Evolutionary conservation across 2,113 vertebrate genomes (phyloP), one percentile per base, ranked within the genome.

Genomic region (Ploceus nigricollis): DNA sequence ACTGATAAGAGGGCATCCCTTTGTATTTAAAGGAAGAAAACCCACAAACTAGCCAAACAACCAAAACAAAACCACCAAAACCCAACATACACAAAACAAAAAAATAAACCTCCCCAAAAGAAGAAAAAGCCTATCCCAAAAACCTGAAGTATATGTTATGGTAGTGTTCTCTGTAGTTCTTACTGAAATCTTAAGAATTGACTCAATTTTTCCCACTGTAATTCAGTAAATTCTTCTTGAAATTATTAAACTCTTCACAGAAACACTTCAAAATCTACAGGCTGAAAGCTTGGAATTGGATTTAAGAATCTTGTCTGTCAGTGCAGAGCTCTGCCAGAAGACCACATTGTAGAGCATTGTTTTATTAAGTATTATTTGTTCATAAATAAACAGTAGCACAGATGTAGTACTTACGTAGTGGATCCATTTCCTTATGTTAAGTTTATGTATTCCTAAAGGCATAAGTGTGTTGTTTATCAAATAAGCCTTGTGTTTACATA

Each of bases 381-480:
- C 68, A 79, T 93, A 95, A 97, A 96, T 97, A 97, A 97, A 63
- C 81, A 89, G 81, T 86, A 75, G 79, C 96, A 96, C 98, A 98
- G 97, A 97, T 98, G 97, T 84, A 97, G 58, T 96, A 70, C 89
- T 97, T 97, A 80, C 11, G 90, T 87, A 91, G 82, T 93, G 66
- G 94, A 91, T 97, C 77, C n/a, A 87, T 93, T 97, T 97, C 97
- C 97, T 90, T 98, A 96, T 96, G 97, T 93, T 97, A 96, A 96
- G 80, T 97, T 93, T 94, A 28, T 78, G 58, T 97, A 66, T 98
- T 97, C 93, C 96, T 97, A 93, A 96, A 97, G 94, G 95, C 93
- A 95, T 94, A 97, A 97, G 95, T 95, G 96, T 97, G 97, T 96
- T 98, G 87, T 97, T 98, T 96, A 97, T 82, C 58, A 97, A 96